A percentile compares a stretch with the other conserved stretches of the same genome.
Evolutionary conservation across 2,888 invertebrate genomes (phyloP).

Genomic region (Dexiosoma caninum): DNA sequence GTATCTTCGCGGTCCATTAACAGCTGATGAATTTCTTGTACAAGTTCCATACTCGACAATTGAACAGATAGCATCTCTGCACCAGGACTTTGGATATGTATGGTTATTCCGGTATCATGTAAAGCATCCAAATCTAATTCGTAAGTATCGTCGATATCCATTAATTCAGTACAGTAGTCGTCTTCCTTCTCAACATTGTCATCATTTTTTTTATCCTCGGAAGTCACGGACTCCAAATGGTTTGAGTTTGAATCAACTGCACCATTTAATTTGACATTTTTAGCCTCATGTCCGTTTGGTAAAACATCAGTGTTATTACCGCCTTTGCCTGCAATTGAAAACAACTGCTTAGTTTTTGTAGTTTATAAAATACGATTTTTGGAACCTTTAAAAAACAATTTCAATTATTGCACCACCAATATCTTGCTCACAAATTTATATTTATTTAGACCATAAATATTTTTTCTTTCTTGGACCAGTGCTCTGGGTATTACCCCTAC

Average conservation of each 20-base stretch:
- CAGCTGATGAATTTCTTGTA: conserved; percentile 98
- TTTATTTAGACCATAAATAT: too few relatives aligned
- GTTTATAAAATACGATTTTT: too few relatives aligned
- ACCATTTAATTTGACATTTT: conserved; percentile 40
- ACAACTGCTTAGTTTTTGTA: too few relatives aligned
- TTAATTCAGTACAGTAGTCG: conserved; percentile 33
- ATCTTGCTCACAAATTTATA: too few relatives aligned
- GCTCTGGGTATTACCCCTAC: too few relatives aligned
- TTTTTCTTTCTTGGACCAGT: too few relatives aligned
- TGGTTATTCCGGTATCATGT: conserved; percentile 93
- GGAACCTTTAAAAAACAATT: too few relatives aligned
- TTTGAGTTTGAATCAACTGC: conserved; percentile 42
- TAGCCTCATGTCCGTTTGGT: conserved; percentile 70
- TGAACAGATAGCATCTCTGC: conserved; percentile 95
- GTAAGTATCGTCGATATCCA: conserved; percentile 65
- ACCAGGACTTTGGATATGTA: conserved; percentile 95
- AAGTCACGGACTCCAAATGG: conserved; percentile 22
- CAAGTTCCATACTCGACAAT: conserved; percentile 97
- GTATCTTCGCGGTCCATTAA: conserved; percentile 99
- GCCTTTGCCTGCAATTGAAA: conserved; percentile 62
- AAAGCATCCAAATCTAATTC: conserved; percentile 84
- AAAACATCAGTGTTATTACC: conserved; percentile 60
- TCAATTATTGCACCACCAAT: too few relatives aligned
- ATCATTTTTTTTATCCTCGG: conserved; percentile 22
- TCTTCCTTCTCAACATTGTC: conserved; percentile 38